Conservation (phyloP, 2,888 invertebrate species). For the Emmelina monodactyla region DNA sequence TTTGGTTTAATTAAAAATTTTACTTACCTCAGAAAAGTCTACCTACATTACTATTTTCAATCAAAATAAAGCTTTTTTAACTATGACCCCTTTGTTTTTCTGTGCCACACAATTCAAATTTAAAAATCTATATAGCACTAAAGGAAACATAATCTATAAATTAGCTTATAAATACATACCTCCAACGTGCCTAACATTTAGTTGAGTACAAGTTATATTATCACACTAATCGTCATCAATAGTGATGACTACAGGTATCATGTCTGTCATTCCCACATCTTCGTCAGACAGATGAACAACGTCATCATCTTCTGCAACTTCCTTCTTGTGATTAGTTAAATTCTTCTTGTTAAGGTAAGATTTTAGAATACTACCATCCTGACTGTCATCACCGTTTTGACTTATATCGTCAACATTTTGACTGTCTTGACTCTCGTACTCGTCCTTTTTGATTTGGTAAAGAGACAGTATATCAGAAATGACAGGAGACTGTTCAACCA, state of each 20-base stretch:
- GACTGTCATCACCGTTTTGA: too few relatives aligned
- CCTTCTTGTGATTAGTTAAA: conserved; percentile 6
- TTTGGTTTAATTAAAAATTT: too few relatives aligned
- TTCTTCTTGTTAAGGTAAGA: not conserved
- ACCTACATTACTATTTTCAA: too few relatives aligned
- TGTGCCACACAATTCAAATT: too few relatives aligned
- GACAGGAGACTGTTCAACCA: conserved; percentile 42
- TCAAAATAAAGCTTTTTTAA: too few relatives aligned
- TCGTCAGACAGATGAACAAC: conserved; percentile 6
- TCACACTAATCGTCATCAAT: conserved; percentile 7
- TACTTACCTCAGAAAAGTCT: too few relatives aligned
- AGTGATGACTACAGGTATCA: conserved; percentile 4
- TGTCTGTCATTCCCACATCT: conserved; percentile 3
- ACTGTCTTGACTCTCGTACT: not conserved
- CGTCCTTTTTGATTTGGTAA: conserved; percentile 27
- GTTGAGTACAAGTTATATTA: too few relatives aligned
- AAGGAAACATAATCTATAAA: too few relatives aligned
- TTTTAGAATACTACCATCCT: not conserved
- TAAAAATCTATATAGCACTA: too few relatives aligned
- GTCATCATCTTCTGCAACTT: conserved; percentile 9
- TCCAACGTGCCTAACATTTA: too few relatives aligned
- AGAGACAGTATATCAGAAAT: conserved; percentile 52
- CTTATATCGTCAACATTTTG: not conserved
- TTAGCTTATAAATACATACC: too few relatives aligned
- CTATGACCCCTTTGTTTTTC: too few relatives aligned